A percentile compares a stretch with the other conserved stretches of the same genome.
phyloP scores from a whole-genome alignment of 2,797 vertebrate species.

The Octomys mimax region DNA sequence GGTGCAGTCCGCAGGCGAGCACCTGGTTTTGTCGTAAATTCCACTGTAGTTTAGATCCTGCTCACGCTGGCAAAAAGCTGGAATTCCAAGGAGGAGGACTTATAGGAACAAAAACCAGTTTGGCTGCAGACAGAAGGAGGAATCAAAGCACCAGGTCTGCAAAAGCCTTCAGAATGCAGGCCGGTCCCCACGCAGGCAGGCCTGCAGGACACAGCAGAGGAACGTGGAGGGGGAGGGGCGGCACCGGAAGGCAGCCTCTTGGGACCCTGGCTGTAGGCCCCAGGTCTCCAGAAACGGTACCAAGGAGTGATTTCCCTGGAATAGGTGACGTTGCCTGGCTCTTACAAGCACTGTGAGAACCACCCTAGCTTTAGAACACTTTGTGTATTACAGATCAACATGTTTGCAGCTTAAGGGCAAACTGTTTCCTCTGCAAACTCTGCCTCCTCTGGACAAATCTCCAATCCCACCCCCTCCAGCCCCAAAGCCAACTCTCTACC shows the following conservation, averaged over 20 bases:
- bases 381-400: not conserved
- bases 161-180: conserved; percentile 71
- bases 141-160: conserved; percentile 59
- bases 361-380: not conserved
- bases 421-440: not conserved
- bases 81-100: conserved; percentile 70
- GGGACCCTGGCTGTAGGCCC: not conserved
- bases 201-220: not conserved
- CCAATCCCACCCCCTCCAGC: not conserved
- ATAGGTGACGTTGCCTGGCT: not conserved
- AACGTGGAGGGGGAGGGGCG: not conserved
- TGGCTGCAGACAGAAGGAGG: conserved; percentile 64
- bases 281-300: not conserved
- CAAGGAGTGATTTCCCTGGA: not conserved
- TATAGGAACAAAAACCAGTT: conserved; percentile 70
- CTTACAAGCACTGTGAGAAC: not conserved
- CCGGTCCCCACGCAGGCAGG: not conserved
- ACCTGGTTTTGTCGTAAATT: conserved; percentile 78
- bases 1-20: conserved; percentile 12
- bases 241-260: conserved; percentile 20
- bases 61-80: conserved; percentile 75
- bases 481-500: not conserved
- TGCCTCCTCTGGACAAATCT: conserved; percentile 41
- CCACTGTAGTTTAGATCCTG: conserved; percentile 16
- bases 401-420: not conserved